Base-by-base conservation (phyloP, 2,888 invertebrate genomes). In the Dynastes grantii region DNA sequence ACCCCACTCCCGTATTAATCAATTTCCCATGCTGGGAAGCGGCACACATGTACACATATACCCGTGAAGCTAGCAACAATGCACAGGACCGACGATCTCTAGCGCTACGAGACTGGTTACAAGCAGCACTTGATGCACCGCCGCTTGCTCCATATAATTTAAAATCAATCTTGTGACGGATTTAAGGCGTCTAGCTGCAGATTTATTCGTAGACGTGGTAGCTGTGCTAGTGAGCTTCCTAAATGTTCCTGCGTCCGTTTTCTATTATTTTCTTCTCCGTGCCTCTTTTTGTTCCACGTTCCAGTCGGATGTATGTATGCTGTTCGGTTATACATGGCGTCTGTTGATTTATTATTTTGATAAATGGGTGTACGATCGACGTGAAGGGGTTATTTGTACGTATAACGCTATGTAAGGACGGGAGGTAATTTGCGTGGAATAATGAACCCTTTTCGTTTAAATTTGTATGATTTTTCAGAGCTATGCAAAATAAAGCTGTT, bases 111-210 rank as follows among this genome's bases (percentile, higher is more conserved):
- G 45, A 8, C 45, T 8, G 11, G 45, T 8, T 45, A 45, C 2
- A 45, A 8, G 45, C 63, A 32, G 45, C 63, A 63, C 63, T 32
- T 45, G 11, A 45, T 45, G 45, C 45, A 45, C 45, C 45, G 45
- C 45, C 45, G 45, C 45, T 11, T 45, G 45, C 11, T 45, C 45
- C 45, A 11, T 45, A 32, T 63, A 63, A 63, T 32, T 63, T 61
- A 22, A 32, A 63, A 63, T 63, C 63, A 63, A 63, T 63, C 63
- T 63, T 63, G 29, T 63, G 63, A 32, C 63, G 32, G 63, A 63
- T 63, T 63, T 63, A 63, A 63, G 63, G 29, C 29, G 29, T 63
- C 63, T 29, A 45, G 63, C 32, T n/a, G 13, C 2, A 63, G 29
- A 63, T 63, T 63, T 29, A 63, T 63, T 29, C 29, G 0, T 29